phyloP scores from a whole-genome alignment of 1,140 invertebrate species.

The Aricia agestis region DNA sequence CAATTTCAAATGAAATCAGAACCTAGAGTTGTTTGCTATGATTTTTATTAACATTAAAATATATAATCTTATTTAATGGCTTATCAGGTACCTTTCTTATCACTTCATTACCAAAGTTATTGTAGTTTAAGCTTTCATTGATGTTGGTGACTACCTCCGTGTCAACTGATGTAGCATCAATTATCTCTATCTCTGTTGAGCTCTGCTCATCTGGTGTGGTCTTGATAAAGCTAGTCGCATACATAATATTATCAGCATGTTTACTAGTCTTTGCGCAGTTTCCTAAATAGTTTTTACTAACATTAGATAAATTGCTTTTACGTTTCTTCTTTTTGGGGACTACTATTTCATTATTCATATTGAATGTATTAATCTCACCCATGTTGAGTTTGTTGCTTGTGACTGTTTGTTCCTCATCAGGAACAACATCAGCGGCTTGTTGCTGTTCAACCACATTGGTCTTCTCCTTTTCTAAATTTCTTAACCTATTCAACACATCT shows the following conservation, averaged over 20 bases:
- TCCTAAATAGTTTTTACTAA: background rate
- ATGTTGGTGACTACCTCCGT: constrained; percentile 51
- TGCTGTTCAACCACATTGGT: background rate
- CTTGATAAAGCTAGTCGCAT: background rate
- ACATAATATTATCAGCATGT: background rate
- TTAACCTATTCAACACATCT: constrained; percentile 75
- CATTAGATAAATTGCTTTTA: constrained; percentile 4
- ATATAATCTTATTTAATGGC: constrained; percentile 55
- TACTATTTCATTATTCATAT: constrained; percentile 26
- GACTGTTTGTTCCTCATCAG: constrained; percentile 1
- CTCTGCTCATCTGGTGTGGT: background rate
- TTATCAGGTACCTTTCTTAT: constrained; percentile 46
- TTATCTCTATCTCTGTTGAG: constrained; percentile 26
- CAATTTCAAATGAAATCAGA: background rate
- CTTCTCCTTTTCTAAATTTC: constrained; percentile 41
- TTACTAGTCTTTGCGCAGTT: background rate
- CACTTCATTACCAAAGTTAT: constrained; percentile 55
- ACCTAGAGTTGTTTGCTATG: constrained; percentile 7
- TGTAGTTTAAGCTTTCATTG: constrained; percentile 55
- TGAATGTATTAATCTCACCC: constrained; percentile 49
- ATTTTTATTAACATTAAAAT: constrained; percentile 54
- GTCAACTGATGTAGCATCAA: constrained; percentile 54
- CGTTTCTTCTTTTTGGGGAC: constrained; percentile 22
- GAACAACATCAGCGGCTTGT: constrained; percentile 3
- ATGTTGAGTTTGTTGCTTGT: constrained; percentile 47